Percentiles rank a stretch among this genome's conserved stretches.
phyloP scores from a whole-genome alignment of 2,888 invertebrate genomes.

The Druceiella hillmani region DNA sequence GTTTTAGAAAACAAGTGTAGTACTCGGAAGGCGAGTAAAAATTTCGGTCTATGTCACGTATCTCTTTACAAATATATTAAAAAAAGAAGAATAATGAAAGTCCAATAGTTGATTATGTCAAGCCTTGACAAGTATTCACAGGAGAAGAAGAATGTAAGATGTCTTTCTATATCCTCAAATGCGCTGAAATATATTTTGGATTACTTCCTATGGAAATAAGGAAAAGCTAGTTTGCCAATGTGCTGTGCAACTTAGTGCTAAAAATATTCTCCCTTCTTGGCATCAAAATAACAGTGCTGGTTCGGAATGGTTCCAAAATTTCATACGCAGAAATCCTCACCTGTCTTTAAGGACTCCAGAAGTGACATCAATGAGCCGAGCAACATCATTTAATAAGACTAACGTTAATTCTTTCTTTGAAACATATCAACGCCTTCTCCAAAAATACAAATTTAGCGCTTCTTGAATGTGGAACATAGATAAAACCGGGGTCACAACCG shows the following conservation, averaged over 20 bases:
- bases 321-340: conserved; percentile 16
- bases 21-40: no score
- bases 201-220: conserved; percentile 15
- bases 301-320: conserved; percentile 15
- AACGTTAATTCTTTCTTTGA: conserved; percentile 18
- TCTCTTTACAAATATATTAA: no score
- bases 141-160: conserved; percentile 16
- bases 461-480: conserved; percentile 25
- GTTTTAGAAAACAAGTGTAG: no score
- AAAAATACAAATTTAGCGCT: conserved; percentile 8
- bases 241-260: conserved; percentile 10
- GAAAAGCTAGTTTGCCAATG: conserved; percentile 17
- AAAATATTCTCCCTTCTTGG: conserved; percentile 11
- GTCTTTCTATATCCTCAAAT: conserved; percentile 17
- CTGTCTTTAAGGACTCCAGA: conserved; percentile 17
- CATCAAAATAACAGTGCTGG: conserved; percentile 15
- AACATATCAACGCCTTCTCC: conserved; percentile 13
- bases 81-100: no score
- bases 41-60: no score
- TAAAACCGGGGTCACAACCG: conserved; percentile 26
- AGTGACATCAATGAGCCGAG: conserved; percentile 16
- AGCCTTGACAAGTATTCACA: conserved; percentile 2
- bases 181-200: no score
- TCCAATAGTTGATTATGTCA: conserved; percentile 4
- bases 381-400: conserved; percentile 19